phyloP scores from a whole-genome alignment of 92 coral and sea anemone genomes.

The Epizoanthus rinbou region DNA sequence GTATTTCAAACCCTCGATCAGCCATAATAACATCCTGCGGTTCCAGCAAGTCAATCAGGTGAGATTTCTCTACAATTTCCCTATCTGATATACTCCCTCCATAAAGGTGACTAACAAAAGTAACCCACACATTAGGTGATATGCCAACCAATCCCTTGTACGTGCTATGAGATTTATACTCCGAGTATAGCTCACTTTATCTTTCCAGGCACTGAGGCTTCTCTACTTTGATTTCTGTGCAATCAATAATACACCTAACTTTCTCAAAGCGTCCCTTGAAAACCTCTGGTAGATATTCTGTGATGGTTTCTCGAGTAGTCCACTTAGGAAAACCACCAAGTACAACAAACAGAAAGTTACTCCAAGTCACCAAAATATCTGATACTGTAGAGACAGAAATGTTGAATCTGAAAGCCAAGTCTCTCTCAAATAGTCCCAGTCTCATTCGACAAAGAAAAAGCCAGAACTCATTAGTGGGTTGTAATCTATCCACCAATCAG shows the following conservation, averaged over 20 bases:
- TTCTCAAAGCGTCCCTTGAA: constrained; percentile 58
- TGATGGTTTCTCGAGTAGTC: constrained; percentile 56
- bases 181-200: constrained; percentile 69
- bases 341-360: constrained; percentile 44
- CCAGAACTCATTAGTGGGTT: constrained; percentile 72
- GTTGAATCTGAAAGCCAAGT: constrained; percentile 74
- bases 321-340: constrained; percentile 61
- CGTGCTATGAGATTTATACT: constrained; percentile 65
- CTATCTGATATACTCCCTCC: constrained; percentile 72
- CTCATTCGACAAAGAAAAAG: constrained; percentile 63
- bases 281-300: constrained; percentile 55
- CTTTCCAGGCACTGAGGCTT: constrained; percentile 53
- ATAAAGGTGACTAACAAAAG: constrained; percentile 65
- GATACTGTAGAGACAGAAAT: constrained; percentile 63
- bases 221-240: constrained; percentile 66
- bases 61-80: constrained; percentile 56
- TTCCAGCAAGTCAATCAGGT: constrained; percentile 56
- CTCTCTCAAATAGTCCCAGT: constrained; percentile 67
- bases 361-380: constrained; percentile 57
- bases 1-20: constrained; percentile 65
- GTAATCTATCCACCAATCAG: too few species aligned
- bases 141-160: constrained; percentile 70
- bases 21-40: constrained; percentile 62
- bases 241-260: constrained; percentile 63
- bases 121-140: constrained; percentile 65